phyloP scores from a whole-genome alignment of 2,888 invertebrate genomes.

The Blastobasis lacticolella region DNA sequence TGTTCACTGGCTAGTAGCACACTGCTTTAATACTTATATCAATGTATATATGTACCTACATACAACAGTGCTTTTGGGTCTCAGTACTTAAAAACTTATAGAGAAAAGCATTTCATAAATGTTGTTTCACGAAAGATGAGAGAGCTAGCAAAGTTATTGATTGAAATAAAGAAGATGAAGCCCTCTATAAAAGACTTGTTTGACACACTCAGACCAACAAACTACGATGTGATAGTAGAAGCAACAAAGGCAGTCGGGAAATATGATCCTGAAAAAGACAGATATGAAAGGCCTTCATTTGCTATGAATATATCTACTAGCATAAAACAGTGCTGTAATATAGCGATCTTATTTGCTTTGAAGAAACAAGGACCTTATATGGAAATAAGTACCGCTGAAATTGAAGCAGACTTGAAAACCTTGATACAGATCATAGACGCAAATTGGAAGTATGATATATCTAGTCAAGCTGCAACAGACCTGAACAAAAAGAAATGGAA shows the following conservation, averaged over 20 bases:
- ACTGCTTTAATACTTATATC: no score
- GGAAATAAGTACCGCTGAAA: constrained; percentile 15
- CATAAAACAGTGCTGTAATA: constrained; percentile 25
- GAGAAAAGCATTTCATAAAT: constrained; percentile 16
- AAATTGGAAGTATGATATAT: constrained; percentile 19
- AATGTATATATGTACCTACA: no score
- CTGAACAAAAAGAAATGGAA: constrained; percentile 22
- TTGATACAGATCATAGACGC: constrained; percentile 12
- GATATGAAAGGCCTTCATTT: constrained; percentile 19
- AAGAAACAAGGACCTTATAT: constrained; percentile 16
- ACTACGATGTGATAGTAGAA: constrained; percentile 6
- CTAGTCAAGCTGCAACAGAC: constrained; percentile 21
- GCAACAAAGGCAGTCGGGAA: constrained; percentile 12
- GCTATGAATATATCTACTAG: constrained; percentile 22
- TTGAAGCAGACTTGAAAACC: constrained; percentile 20
- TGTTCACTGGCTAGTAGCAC: no score
- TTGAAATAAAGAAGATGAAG: constrained; percentile 12
- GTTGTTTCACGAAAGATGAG: constrained; percentile 16
- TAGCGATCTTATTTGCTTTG: constrained; percentile 20
- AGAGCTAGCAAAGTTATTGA: constrained; percentile 13
- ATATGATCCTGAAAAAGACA: constrained; percentile 16
- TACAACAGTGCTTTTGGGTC: no score
- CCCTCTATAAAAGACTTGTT: constrained; percentile 7
- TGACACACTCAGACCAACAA: constrained; percentile 6
- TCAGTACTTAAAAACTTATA: no score